Base-by-base conservation (phyloP, 2,888 invertebrate genomes). In the Ennomos erosarius region DNA sequence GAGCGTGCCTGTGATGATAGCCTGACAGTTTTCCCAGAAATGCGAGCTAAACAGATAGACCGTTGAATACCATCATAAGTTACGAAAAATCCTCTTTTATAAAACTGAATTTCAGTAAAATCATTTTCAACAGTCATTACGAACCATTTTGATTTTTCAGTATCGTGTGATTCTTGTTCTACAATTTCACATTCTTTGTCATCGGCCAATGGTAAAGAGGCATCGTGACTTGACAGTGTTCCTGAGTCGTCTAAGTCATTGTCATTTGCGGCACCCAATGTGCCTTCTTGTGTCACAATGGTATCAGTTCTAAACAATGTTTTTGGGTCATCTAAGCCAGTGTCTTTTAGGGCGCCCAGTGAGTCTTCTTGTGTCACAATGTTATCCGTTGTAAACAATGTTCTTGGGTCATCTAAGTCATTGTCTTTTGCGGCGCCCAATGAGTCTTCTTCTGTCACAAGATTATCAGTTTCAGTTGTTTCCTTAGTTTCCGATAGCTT, bases 51-150 rank as follows among this genome's bases (percentile, higher is more conserved):
- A 61, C 84, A 80, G 36, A 93, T 88, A 35, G 93, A 88, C 62
- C 85, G 87, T 44, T 89, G 69, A 65, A 94, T 84, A 71, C 93
- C 91, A 56, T 89, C 92, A 71, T 87, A 81, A 76, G 92, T 93
- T 1, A 94, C 93, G 55, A 93, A 92, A 72, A 93, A 93, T 0
- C 93, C 88, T 70, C 84, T 89, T 43, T 82, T 85, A 57, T 80
- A 82, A 71, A 94, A 93, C 52, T 88, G 82, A 47, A 94, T 84
- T 73, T 93, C 93, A 12, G 76, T 79, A 74, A 94, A 94, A 75
- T 93, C 93, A 56, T 93, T 85, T 80, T 93, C 93, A 40, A 94
- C 66, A 43, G 82, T 91, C 81, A 94, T 88, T 59, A 94, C 82
- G 68, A 93, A 93, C 94, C 94, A 94, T 79, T 88, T 90, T 34